Base-by-base conservation (phyloP, 2,797 vertebrate species). In the Syndactyla subalaris region DNA sequence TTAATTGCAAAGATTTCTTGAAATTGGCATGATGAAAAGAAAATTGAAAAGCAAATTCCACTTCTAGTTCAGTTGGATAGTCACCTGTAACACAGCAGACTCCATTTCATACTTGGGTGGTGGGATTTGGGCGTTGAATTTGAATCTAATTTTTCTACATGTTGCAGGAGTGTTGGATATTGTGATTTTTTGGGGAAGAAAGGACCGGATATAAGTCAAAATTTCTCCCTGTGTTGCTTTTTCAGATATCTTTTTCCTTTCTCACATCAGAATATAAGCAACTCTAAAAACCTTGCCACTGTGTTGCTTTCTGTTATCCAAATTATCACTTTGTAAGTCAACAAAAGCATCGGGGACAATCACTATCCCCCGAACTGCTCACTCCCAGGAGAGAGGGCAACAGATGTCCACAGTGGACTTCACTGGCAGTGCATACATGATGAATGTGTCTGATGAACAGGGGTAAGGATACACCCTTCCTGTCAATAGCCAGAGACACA, bases 1-100 rank as follows among this genome's bases (percentile, higher is more conserved):
- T 85, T 80, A 92, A 83, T 66, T 94, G 39, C 14, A 79, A 85
- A 85, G 38, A 52, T n/a, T 93, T 85, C 34, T 87, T 59, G 61
- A 85, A 52, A 49, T 14, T 79, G 38, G 10, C 9, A 41, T 39
- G 26, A 72, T 65, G 48, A 52, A 68, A 91, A 82, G 39, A 85
- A 94, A 70, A 82, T 41, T 14, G 36, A 67, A 92, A 92, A 76
- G 32, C n/a, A 23, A 84, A 88, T 85, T 92, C 27, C 36, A 70
- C 24, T 80, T 81, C n/a, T 45, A 80, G 30, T 38, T 90, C 41
- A 68, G 38, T 41, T 75, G 36, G 21, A 52, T 2, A 63, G 73
- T 41, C 30, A 76, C 14, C 38, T 54, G 19, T 51, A 67, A 52
- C 16, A 29, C 0, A 59, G n/a, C 10, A 66, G 24, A n/a, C 68